Percentiles rank a stretch among this genome's conserved stretches.
These are phyloP conservation scores for Drosophila neutralis DNA, from an alignment of 2,888 invertebrate species.

Conservation along the genomic window DNA sequence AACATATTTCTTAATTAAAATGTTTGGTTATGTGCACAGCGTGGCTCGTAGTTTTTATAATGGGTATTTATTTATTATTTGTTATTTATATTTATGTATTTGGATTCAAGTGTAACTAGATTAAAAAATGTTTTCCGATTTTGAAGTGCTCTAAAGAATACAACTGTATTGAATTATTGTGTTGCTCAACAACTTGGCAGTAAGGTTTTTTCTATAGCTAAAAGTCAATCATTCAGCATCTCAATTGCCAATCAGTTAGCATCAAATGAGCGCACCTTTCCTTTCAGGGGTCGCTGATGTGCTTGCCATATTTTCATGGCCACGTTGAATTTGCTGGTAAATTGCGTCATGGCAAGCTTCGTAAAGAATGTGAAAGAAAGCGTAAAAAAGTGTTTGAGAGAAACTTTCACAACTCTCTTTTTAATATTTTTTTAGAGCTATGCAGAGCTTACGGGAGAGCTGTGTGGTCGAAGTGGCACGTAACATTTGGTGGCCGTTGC, in stretches of 20 bases:
- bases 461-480: conserved; percentile 54
- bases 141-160: neutral
- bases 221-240: conserved; percentile 11
- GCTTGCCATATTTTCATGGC: conserved; percentile 62
- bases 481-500: conserved; percentile 60
- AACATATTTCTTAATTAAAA: neutral
- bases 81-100: neutral
- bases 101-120: neutral
- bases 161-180: too few relatives aligned
- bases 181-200: neutral
- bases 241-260: conserved; percentile 1
- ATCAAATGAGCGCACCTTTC: neutral
- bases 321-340: conserved; percentile 65
- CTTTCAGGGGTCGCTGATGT: neutral
- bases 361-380: conserved; percentile 20
- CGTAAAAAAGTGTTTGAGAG: conserved; percentile 39
- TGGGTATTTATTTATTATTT: neutral
- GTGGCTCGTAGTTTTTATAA: neutral
- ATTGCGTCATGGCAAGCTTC: conserved; percentile 59
- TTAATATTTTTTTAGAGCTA: neutral
- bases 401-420: conserved; percentile 55
- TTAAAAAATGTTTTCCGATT: neutral
- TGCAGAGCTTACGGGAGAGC: neutral
- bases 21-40: neutral
- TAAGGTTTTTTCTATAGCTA: neutral